These are phyloP conservation scores for Cheilosia pagana DNA, from an alignment of 2,888 invertebrate genomes.

Conservation along the genomic window DNA sequence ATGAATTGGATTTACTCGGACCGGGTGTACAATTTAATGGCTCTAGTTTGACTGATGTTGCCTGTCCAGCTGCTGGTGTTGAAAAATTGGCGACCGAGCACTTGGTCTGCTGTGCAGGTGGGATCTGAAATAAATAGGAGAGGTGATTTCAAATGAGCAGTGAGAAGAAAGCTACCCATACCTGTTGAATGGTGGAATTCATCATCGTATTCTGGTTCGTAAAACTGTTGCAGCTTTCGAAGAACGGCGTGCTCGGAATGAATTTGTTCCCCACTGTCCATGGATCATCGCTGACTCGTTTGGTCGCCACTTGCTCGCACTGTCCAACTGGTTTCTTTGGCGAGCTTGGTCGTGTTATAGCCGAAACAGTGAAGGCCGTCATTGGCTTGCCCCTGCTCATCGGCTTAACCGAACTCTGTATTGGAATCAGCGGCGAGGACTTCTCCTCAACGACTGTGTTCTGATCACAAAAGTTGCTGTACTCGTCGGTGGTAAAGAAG, in stretches of 20 bases:
- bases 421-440: slow-evolving; percentile 11
- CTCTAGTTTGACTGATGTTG: slow-evolving; percentile 8
- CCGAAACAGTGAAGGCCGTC: slow-evolving; percentile 57
- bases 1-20: slow-evolving; percentile 6
- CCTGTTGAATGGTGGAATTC: slow-evolving; percentile 47
- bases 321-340: slow-evolving; percentile 35
- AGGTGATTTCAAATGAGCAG: too few species aligned
- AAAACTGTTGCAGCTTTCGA: slow-evolving; percentile 38
- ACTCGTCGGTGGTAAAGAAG: slow-evolving; percentile 76
- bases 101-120: neutral
- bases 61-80: neutral
- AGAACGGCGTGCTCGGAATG: neutral
- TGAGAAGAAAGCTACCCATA: neutral
- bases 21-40: neutral
- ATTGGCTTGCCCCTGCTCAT: slow-evolving; percentile 40
- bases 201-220: slow-evolving; percentile 36
- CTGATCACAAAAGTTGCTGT: slow-evolving; percentile 74
- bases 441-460: slow-evolving; percentile 45
- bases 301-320: neutral
- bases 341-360: slow-evolving; percentile 54
- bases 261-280: slow-evolving; percentile 17
- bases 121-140: slow-evolving; percentile 10
- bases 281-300: slow-evolving; percentile 5
- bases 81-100: neutral
- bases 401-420: slow-evolving; percentile 12